These are phyloP conservation scores for Chrysolina haemoptera DNA, from an alignment of 2,888 invertebrate genomes.

Conservation along the genomic window DNA sequence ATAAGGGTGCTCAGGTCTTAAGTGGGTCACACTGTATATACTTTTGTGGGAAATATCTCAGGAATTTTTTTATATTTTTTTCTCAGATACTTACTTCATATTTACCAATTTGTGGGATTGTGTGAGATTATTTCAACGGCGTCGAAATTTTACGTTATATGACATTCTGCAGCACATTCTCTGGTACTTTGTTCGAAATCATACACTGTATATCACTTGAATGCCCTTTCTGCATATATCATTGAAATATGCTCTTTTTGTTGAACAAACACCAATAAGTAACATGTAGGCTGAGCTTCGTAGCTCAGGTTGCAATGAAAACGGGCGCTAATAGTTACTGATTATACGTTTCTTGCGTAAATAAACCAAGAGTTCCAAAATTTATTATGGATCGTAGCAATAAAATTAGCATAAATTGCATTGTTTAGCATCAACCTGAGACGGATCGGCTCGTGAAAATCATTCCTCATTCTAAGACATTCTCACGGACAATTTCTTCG, in stretches of 20 bases:
- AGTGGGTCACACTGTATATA: too few relatives aligned
- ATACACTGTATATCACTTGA: too few relatives aligned
- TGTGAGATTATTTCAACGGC: too few relatives aligned
- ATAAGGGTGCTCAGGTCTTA: too few relatives aligned
- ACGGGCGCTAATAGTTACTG: neutral
- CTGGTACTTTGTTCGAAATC: too few relatives aligned
- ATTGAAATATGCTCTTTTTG: neutral
- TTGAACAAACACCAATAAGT: neutral
- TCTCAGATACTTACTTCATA: too few relatives aligned
- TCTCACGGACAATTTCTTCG: neutral
- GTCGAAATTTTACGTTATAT: too few relatives aligned
- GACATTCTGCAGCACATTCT: too few relatives aligned
- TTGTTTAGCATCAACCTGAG: conserved; percentile 1
- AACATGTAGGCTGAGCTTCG: neutral
- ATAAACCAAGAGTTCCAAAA: conserved; percentile 11
- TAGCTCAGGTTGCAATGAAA: neutral
- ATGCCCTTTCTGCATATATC: neutral
- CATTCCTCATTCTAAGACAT: conserved; percentile 1
- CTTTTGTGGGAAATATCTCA: too few relatives aligned
- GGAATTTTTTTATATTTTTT: too few relatives aligned
- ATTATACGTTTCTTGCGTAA: conserved; percentile 1
- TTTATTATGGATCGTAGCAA: conserved; percentile 1
- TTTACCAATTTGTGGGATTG: too few relatives aligned
- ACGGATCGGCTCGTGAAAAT: neutral
- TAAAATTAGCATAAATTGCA: conserved; percentile 19